A percentile compares a stretch with the other conserved stretches of the same genome.
phyloP scores from a whole-genome alignment of 2,797 vertebrate genomes.

The Hippoglossus hippoglossus region DNA sequence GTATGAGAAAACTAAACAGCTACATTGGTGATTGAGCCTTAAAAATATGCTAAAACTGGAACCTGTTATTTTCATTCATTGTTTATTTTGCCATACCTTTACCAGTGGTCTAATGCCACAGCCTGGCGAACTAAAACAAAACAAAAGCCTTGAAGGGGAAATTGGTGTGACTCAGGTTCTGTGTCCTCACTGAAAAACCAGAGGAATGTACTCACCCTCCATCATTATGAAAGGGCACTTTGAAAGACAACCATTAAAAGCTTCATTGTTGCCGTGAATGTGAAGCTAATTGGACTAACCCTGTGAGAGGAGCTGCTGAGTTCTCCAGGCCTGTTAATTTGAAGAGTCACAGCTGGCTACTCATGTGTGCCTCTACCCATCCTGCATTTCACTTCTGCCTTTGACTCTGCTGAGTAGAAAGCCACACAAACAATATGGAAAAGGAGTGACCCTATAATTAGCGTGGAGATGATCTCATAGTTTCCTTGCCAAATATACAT shows the following conservation, averaged over 20 bases:
- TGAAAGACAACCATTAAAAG: conserved; percentile 59
- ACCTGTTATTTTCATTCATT: neutral
- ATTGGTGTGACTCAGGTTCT: conserved; percentile 32
- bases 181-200: conserved; percentile 50
- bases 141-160: neutral
- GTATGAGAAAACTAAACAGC: no score
- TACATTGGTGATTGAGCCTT: no score
- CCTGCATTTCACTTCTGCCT: conserved; percentile 41
- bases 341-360: conserved; percentile 75
- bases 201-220: conserved; percentile 53
- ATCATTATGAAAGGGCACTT: conserved; percentile 51
- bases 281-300: conserved; percentile 67
- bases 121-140: neutral
- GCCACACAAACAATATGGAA: conserved; percentile 37
- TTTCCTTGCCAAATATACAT: conserved; percentile 55
- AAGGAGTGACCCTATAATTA: conserved; percentile 61
- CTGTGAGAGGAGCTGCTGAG: conserved; percentile 52
- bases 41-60: conserved; percentile 8
- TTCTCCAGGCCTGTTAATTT: conserved; percentile 59
- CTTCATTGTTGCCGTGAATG: conserved; percentile 61
- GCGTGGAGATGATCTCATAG: conserved; percentile 55
- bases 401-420: conserved; percentile 41
- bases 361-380: conserved; percentile 46
- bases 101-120: conserved; percentile 1
- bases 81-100: neutral